Conservation (phyloP, 2,797 vertebrate species). For the Tokudaia tokunoshimensis region DNA sequence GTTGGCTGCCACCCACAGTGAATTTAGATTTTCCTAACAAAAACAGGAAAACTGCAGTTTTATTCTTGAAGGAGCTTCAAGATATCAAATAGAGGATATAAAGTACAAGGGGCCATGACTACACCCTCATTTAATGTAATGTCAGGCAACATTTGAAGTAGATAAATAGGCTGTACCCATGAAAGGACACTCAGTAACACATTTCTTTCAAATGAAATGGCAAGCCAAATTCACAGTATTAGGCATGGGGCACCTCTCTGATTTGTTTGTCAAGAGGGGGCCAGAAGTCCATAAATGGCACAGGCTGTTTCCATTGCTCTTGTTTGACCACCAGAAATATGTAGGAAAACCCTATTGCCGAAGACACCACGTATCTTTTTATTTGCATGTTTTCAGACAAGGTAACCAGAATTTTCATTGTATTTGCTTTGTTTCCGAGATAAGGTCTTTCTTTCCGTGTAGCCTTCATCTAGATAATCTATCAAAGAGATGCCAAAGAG, state of each 20-base stretch:
- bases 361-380: background rate
- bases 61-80: background rate
- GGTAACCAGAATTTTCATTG: background rate
- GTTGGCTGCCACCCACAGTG: background rate
- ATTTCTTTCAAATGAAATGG: background rate
- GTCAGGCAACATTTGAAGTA: background rate
- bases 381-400: background rate
- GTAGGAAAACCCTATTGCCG: background rate
- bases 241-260: too few relatives aligned
- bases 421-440: background rate
- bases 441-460: background rate
- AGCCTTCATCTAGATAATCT: background rate
- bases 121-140: too few relatives aligned
- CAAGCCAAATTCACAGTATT: background rate
- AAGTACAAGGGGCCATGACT: background rate
- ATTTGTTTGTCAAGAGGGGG: background rate
- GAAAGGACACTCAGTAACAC: background rate
- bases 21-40: background rate
- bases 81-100: background rate
- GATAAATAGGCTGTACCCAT: background rate
- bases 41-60: background rate
- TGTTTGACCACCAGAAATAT: background rate
- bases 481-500: background rate
- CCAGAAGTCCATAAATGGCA: background rate
- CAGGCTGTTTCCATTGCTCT: background rate